Evolutionary conservation across 2,113 vertebrate species (phyloP), one percentile per base, ranked within the genome.

Genomic region (Toxotes chatareus): DNA sequence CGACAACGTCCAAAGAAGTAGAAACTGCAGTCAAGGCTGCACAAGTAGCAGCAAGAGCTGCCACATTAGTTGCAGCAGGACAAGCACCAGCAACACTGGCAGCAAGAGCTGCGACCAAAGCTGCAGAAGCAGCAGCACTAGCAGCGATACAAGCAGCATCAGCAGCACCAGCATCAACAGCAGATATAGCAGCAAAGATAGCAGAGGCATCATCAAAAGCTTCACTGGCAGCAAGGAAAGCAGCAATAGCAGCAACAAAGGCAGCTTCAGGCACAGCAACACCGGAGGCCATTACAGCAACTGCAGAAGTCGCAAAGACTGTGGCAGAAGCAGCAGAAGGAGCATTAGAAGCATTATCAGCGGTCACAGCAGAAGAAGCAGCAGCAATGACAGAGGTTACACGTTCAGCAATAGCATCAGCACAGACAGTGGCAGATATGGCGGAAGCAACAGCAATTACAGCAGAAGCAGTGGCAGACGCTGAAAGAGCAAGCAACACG

Each of bases 401-500:
- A 23, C 9, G 1, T 19, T 7, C 31, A 13, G 75, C 64, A 32
- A 17, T 34, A 11, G 5, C 0, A 3, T 1, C 10, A 0, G 23
- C 80, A 9, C 0, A 65, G n/a, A 23, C 19, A 3, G 76, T 71
- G 49, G 76, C 80, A 53, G 9, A 16, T 0, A 12, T 85, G 5
- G 16, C 49, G 0, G 55, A 12, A 3, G 21, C 83, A 68, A 77
- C 83, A 67, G 76, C 66, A n/a, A 34, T 68, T 3, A 38, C 70
- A 73, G 73, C 65, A 19, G n/a, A 56, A 44, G 47, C 27, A 17
- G 17, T 14, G 1, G 17, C 57, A n/a, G 1, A 4, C 4, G 34
- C 59, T 12, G 57, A 60, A 31, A 14, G 44, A 44, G 38, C 21
- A 57, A 42, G 31, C n/a, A 42, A 0, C n/a, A 27, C 63, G 3